Base-by-base conservation (phyloP, 1,140 invertebrate species). In the Lordiphosa stackelbergi region DNA sequence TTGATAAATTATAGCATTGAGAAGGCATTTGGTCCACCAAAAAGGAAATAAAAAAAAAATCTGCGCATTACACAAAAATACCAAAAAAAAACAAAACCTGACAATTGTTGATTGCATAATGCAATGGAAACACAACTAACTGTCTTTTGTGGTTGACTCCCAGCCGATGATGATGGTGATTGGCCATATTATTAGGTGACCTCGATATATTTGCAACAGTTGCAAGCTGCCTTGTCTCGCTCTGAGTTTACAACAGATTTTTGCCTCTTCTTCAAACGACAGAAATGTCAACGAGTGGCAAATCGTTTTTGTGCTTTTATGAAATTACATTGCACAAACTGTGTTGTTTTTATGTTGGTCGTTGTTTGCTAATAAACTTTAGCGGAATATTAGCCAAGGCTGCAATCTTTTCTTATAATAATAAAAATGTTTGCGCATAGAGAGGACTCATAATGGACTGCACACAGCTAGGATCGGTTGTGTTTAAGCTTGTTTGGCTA, bases 251-350 rank as follows among this genome's bases (percentile, higher is more conserved):
- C 28, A 28, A 19, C 42, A 52, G 37, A 45, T 48, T 61, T 61
- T 48, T 66, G 31, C 42, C 52, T n/a, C n/a, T 54, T 60, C 47
- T 43, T 52, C 66, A 31, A 31, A 31, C 28, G 28, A 31, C 28
- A 31, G 5, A 31, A 31, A 31, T 8, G 28, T 31, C 28, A 31
- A 31, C 28, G 28, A 31, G 28, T 69, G 66, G 66, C 66, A 70
- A 70, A 70, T 70, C 66, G 66, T 63, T 70, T 56, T 70, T 70
- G 12, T 43, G 34, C 66, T 69, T 69, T 70, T 69, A 69, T 66
- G 66, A 69, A 63, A 70, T 45, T 55, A 34, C 66, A 57, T 68
- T 66, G 63, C 64, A 42, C 10, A 52, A 63, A 69, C 47, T 8
- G 24, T 54, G 28, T 28, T 55, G 51, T 53, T 24, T 24, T 24